Percentiles rank a stretch among this genome's conserved stretches.
phyloP scores from a whole-genome alignment of 2,797 vertebrate species.

The Discoglossus pictus region DNA sequence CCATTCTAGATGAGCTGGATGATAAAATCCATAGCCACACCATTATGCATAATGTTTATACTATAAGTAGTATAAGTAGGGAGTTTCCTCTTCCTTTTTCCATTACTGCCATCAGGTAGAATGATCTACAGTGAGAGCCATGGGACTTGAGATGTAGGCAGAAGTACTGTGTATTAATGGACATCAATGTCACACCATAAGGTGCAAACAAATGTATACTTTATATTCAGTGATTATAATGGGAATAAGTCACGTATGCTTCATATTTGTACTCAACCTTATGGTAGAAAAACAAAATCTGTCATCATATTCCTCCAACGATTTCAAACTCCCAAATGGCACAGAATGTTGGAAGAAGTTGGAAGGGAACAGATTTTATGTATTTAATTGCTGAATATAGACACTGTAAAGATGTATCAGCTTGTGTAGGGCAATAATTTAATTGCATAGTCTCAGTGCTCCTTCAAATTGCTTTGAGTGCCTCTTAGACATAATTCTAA shows the following conservation, averaged over 20 bases:
- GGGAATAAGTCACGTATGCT: constrained; percentile 44
- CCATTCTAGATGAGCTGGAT: constrained; percentile 30
- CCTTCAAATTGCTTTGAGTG: constrained; percentile 13
- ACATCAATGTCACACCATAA: constrained; percentile 48
- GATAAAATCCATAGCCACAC: constrained; percentile 46
- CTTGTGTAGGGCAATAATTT: constrained; percentile 10
- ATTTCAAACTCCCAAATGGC: constrained; percentile 41
- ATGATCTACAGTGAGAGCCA: constrained; percentile 24
- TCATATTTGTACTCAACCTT: constrained; percentile 47
- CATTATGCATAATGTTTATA: constrained; percentile 43
- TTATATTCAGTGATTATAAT: constrained; percentile 42
- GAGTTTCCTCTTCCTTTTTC: constrained; percentile 27
- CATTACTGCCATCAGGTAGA: constrained; percentile 33
- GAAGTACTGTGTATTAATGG: constrained; percentile 44
- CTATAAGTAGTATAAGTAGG: constrained; percentile 18
- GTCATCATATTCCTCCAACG: constrained; percentile 38
- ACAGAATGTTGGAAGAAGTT: constrained; percentile 37
- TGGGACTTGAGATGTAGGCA: constrained; percentile 37
- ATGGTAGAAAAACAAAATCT: constrained; percentile 50
- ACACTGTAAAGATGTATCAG: constrained; percentile 9
- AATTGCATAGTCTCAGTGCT: constrained; percentile 20
- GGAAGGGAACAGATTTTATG: constrained; percentile 40
- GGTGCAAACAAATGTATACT: constrained; percentile 47
- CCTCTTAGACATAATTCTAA: constrained; percentile 22
- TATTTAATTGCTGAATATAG: constrained; percentile 28